phyloP scores from a whole-genome alignment of 2,113 vertebrate species.

The Erythrolamprus reginae region DNA sequence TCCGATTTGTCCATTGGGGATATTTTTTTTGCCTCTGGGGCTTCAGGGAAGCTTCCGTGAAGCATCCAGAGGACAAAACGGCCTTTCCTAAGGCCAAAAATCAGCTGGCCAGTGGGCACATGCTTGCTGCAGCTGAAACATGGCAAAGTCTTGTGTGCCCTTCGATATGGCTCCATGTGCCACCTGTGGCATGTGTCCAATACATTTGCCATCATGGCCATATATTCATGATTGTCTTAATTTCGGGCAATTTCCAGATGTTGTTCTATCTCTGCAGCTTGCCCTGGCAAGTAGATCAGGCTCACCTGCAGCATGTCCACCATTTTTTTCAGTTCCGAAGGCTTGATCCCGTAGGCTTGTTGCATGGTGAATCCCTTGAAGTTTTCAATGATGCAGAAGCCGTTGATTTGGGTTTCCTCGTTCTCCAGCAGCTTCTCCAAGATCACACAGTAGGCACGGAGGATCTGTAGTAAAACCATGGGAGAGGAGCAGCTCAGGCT shows the following conservation, averaged over 20 bases:
- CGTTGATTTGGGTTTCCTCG: conserved; percentile 96
- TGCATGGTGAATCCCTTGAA: conserved; percentile 98
- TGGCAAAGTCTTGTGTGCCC: too few relatives aligned
- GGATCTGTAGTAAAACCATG: conserved; percentile 68
- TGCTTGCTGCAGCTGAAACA: too few relatives aligned
- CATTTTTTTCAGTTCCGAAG: conserved; percentile 95
- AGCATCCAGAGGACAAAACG: too few relatives aligned
- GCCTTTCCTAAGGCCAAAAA: too few relatives aligned
- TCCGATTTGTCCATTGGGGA: too few relatives aligned
- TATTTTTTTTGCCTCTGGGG: too few relatives aligned
- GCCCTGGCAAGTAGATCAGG: accelerated
- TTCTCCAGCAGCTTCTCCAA: conserved; percentile 94
- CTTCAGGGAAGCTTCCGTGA: too few relatives aligned
- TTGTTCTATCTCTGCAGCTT: not conserved
- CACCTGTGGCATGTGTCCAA: too few relatives aligned
- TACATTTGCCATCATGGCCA: too few relatives aligned
- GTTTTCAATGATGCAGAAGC: conserved; percentile 95
- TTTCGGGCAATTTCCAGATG: not conserved
- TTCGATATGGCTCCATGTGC: too few relatives aligned
- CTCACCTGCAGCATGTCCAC: conserved; percentile 98
- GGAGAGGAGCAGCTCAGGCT: not conserved
- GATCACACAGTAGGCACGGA: conserved; percentile 94
- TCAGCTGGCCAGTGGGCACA: too few relatives aligned
- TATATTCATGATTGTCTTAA: too few relatives aligned
- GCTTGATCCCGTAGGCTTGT: conserved; percentile 90